Evolutionary conservation across 2,888 invertebrate species (phyloP), one percentile per base, ranked within the genome.

Genomic region (Leuctra nigra): DNA sequence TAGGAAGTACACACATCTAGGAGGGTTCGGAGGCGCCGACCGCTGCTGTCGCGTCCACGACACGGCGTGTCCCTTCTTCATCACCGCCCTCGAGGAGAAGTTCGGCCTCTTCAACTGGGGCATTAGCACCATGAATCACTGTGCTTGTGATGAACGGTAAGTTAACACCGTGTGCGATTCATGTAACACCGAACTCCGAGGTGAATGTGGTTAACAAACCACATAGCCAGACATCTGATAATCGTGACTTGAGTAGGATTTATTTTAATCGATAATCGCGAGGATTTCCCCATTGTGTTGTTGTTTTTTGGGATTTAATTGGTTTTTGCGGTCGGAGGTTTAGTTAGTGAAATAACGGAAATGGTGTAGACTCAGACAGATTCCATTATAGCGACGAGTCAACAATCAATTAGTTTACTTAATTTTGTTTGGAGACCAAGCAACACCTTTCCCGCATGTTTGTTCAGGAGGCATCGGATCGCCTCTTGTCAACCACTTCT

Each of bases 91-190:
- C 77, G 83, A 87, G 68, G 84, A 82, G 65, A 89, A 88, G 67
- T 94, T 87, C 68, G 88, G 89, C 38, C 73, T 91, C 35, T 91
- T 89, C 77, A 95, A 95, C 72, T 92, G 88, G 83, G 79, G 92
- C 29, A 82, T 92, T 61, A 91, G 90, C 68, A 94, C 93, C 16
- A 76, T 94, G 62, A 92, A 91, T 80, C 92, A 94, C 68, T 95
- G 95, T 75, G 81, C 84, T 63, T 95, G 95, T 70, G 95, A 95
- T 72, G 86, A 89, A 75, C 85, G 89, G 91, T 91, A 77, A 73
- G 81, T 69, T n/a, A 7, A 29, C 29, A 29, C 6, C 29, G 7
- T 29, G 29, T 29, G 29, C 11, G 29, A 6, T 29, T 29, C 29
- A 29, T n/a, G n/a, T n/a, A n/a, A n/a, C n/a, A n/a, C n/a, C n/a